phyloP scores from a whole-genome alignment of 2,888 invertebrate genomes.

The Plutella xylostella region DNA sequence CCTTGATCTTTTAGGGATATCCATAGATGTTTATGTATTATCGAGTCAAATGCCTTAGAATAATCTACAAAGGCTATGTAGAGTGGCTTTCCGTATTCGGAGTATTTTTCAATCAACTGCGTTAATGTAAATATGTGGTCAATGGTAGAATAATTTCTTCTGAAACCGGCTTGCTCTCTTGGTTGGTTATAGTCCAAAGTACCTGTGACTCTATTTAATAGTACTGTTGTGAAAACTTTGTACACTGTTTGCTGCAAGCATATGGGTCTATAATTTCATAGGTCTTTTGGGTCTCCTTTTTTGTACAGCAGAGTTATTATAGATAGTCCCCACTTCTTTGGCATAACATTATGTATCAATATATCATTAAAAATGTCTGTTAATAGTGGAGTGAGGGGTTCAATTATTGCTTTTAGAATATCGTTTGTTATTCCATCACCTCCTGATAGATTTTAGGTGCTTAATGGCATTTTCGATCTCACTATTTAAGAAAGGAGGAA shows the following conservation, averaged over 20 bases:
- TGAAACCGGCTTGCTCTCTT: background rate
- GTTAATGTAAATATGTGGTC: background rate
- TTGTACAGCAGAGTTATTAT: slow-evolving; percentile 2
- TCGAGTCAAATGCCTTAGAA: slow-evolving; percentile 1
- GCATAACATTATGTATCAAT: background rate
- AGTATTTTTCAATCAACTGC: background rate
- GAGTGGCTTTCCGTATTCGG: background rate
- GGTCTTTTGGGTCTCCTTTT: slow-evolving; percentile 3
- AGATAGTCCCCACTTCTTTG: background rate
- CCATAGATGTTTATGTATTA: background rate
- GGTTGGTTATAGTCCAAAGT: background rate
- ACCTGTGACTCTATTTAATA: background rate
- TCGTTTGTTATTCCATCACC: slow-evolving; percentile 10
- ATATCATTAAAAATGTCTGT: slow-evolving; percentile 8
- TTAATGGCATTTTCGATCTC: background rate
- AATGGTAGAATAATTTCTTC: background rate
- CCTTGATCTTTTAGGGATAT: background rate
- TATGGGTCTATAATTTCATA: background rate
- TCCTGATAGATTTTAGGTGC: slow-evolving; percentile 4
- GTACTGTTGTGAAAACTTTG: background rate
- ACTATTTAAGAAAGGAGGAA: background rate
- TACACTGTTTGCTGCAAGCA: slow-evolving; percentile 2
- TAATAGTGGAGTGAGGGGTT: slow-evolving; percentile 8
- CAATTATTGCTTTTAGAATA: slow-evolving; percentile 8
- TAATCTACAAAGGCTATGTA: background rate